A percentile compares a stretch with the other conserved stretches of the same genome.
Conservation (phyloP, 1,140 invertebrate genomes). For the Heterodera schachtii region DNA sequence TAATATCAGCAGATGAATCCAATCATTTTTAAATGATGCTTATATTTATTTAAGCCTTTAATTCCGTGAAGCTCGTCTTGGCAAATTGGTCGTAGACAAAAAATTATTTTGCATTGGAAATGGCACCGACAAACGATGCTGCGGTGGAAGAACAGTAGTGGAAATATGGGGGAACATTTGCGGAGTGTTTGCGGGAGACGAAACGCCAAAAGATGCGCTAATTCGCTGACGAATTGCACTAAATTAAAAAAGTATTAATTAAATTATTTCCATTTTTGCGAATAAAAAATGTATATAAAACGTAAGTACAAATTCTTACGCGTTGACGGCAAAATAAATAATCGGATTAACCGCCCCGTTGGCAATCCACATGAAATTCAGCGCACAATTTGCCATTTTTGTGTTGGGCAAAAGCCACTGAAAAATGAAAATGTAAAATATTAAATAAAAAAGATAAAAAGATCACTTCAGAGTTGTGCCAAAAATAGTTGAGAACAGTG, state of each 20-base stretch:
- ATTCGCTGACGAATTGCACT: background rate
- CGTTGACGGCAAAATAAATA: conserved; percentile 54
- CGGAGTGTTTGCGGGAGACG: background rate
- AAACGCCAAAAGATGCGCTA: background rate
- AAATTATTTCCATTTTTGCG: no score
- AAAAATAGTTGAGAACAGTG: conserved; percentile 53
- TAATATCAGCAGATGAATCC: no score
- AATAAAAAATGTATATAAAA: no score
- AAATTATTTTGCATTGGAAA: background rate
- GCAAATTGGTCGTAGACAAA: background rate
- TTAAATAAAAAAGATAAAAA: background rate
- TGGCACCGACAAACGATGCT: background rate
- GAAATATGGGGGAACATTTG: background rate
- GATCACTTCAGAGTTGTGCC: conserved; percentile 52
- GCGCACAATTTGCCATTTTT: conserved; percentile 40
- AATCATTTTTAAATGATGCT: no score
- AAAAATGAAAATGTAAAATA: background rate
- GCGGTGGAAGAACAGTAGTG: background rate
- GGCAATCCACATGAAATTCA: conserved; percentile 60
- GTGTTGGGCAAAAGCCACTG: conserved; percentile 49
- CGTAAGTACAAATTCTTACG: conserved; percentile 12
- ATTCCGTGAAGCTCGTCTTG: no score
- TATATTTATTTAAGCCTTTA: no score
- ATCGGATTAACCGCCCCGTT: conserved; percentile 55
- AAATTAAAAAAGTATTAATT: background rate